Percentiles rank a stretch among this genome's conserved stretches.
Evolutionary conservation across 2,113 vertebrate species (phyloP).

Genomic region (Mobula hypostoma): DNA sequence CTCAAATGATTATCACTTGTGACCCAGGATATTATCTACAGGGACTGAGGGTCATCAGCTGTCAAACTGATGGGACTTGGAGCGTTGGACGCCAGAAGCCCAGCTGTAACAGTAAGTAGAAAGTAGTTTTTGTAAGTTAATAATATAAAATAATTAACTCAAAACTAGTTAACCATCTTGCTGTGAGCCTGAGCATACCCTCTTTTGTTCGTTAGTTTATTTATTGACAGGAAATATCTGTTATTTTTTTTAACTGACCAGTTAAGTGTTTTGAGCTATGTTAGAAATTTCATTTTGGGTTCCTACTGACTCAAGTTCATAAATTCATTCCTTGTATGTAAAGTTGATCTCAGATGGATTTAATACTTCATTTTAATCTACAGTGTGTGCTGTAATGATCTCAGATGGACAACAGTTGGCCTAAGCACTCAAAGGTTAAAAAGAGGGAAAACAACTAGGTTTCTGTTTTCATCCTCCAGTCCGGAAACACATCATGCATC

Average conservation of each 20-base stretch:
- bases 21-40: conserved; percentile 94
- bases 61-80: conserved; percentile 84
- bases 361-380: neutral
- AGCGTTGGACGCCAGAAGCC: conserved; percentile 78
- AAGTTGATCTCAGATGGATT: neutral
- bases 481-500: neutral
- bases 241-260: neutral
- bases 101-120: conserved; percentile 78
- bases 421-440: neutral
- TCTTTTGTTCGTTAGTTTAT: neutral
- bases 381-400: neutral
- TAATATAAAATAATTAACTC: neutral
- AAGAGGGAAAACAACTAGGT: neutral
- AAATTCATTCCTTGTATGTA: too few species aligned
- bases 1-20: conserved; percentile 90
- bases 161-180: neutral
- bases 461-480: neutral
- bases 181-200: neutral
- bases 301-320: neutral
- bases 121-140: neutral
- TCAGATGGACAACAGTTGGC: neutral
- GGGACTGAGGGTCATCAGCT: conserved; percentile 80
- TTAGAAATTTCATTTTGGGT: neutral
- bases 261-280: neutral
- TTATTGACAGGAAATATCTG: neutral